Base-by-base conservation (phyloP, 1,140 invertebrate genomes). In the Octopus bimaculoides region DNA sequence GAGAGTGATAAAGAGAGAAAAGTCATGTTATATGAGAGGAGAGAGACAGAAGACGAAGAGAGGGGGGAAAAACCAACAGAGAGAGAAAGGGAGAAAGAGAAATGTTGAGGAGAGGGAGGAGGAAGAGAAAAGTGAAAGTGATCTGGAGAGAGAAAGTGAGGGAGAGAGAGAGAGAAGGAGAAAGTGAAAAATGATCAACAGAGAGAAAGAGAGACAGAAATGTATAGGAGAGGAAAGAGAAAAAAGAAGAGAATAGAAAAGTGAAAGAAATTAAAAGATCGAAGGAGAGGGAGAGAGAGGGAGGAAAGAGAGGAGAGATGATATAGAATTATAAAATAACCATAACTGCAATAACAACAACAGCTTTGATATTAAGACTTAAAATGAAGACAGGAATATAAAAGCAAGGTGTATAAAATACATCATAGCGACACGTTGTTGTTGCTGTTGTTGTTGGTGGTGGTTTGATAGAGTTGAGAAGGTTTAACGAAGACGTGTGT, bases 11-110 rank as follows among this genome's bases (percentile, higher is more conserved):
- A 41, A 41, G 26, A 41, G 26, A 41, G 26, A 41, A 2, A 41
- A 41, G 26, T 1, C 2, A 41, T 41, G 2, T 41, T 0, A 41
- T 0, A 41, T 0, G 26, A 41, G 2, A 41, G 26, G 2, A 2
- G 2, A 0, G 2, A 2, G n/a, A n/a, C n/a, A 41, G 2, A 2
- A 2, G 77, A 4, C 4, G 52, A 56, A 26, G 17, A 78, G 17
- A 53, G 56, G 52, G 5, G 3, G 6, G 8, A 52, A 5, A 5
- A 71, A 52, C 12, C 56, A 69, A 5, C n/a, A 69, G 66, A 78
- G 77, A 69, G 61, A 71, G 77, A 52, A 56, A 71, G 77, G 5
- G 55, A 71, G 61, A 69, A 52, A 78, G 61, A 52, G 77, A 41
- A 61, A 69, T 14, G 52, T 17, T 26, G 41, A n/a, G 77, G 9